Evolutionary conservation across 2,797 vertebrate species (phyloP), one percentile per base, ranked within the genome.

Genomic region (Rhinoraja longicauda): DNA sequence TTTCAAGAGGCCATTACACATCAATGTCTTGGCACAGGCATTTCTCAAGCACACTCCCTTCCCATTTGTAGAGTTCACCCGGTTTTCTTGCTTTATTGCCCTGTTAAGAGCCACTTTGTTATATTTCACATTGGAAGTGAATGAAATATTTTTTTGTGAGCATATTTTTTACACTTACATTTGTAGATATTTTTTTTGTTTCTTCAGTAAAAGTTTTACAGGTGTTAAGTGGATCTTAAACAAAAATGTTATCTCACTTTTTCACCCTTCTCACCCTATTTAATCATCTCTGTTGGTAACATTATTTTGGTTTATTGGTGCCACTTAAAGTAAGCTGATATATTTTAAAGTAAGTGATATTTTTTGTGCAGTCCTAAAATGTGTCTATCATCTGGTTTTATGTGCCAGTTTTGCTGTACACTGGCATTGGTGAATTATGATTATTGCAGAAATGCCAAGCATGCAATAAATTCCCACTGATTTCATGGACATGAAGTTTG

Each of bases 391-490:
- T 36, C 29, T 15, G 67, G 7, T 88, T 62, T 88, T 62, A 88
- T 88, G 59, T 67, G 84, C 84, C 62, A 88, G 59, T 36, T 88
- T 67, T 64, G 8, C 84, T 67, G 59, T 88, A 21, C 17, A 36
- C 32, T 36, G 84, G 84, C 84, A 36, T 5, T 7, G 84, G 32
- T 78, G 36, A 36, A 78, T 36, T 78, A 78, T 36, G 32, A 88
- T 88, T 32, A 64, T 36, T 36, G 84, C 84, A 67, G 32, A 15
- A 88, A 88, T 32, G 21, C n/a, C 29, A 36, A 36, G 15, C 59
- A 1, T 67, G 84, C 62, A 67, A 88, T 32, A 88, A 67, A 88
- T 62, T 88, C 84, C 84, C 84, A 88, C n/a, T 88, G 84, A 67
- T 36, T 88, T 88, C n/a, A 36, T 62, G 88, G 62, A 88, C 84